Base-by-base conservation (phyloP, 1,140 invertebrate genomes). In the Drosophila insularis region DNA sequence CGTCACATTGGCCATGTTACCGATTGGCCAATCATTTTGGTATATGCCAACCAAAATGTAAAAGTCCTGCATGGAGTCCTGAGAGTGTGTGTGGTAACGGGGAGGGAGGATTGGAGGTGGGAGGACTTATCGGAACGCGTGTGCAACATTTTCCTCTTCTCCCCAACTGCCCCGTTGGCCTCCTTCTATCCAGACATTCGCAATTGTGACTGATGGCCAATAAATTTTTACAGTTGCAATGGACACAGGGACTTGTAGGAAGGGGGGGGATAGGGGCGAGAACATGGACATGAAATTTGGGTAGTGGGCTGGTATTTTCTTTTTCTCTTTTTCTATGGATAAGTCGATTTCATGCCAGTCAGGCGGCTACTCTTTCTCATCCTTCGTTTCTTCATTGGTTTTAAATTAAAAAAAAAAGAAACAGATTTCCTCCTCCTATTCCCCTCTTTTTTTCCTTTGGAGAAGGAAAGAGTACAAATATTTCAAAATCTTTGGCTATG, bases 141-240 rank as follows among this genome's bases (percentile, higher is more conserved):
- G 80, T 89, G 76, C 82, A 86, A 87, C 82, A 82, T 89, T 80
- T 87, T 82, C 75, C 75, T 78, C 27, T 27, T 27, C 27, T 5
- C 27, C 6, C 78, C 68, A 68, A 71, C 71, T 23, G 40, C 32
- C 32, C 68, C 68, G 59, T 59, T 60, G 55, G 35, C 43, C 63
- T 10, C 43, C 35, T 73, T 67, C 73, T 37, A 50, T 67, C 66
- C 55, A 50, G 60, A 69, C 82, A 81, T 69, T 86, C 75, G 68
- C 82, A 87, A 80, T 87, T 87, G 72, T 87, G 84, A 87, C 80
- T 89, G 84, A 87, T 87, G 84, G 84, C 84, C 84, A 89, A 87
- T 87, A 87, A 87, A 87, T 87, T 87, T 71, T 59, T 86, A 79
- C 81, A 86, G 74, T 80, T 63, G 71, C 78, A 60, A 58, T 77